Conservation (phyloP, 2,113 vertebrate species). For the Pollachius pollachius region DNA sequence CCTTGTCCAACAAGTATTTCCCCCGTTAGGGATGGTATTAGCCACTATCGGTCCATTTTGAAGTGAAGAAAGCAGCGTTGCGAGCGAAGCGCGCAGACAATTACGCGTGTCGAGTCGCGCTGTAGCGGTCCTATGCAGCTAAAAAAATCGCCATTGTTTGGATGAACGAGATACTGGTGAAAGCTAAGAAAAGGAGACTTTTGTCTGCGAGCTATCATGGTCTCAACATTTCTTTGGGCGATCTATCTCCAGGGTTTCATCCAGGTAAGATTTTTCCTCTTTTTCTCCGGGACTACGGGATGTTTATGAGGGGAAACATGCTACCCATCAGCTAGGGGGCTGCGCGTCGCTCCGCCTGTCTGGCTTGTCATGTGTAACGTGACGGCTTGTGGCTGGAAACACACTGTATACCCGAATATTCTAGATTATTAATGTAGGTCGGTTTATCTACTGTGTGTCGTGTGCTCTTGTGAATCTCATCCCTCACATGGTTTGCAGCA, state of each 20-base stretch:
- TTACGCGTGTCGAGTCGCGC: slow-evolving; percentile 22
- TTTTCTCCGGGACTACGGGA: neutral
- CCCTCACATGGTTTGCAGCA: too few species aligned
- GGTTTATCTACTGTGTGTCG: too few species aligned
- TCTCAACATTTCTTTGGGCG: slow-evolving; percentile 29
- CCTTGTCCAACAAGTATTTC: slow-evolving; percentile 12
- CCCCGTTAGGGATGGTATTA: slow-evolving; percentile 13
- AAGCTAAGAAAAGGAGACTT: slow-evolving; percentile 21
- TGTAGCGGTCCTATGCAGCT: slow-evolving; percentile 56
- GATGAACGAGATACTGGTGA: slow-evolving; percentile 57
- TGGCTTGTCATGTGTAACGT: slow-evolving; percentile 7
- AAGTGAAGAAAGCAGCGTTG: neutral
- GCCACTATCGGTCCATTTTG: neutral
- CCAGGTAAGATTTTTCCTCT: slow-evolving; percentile 53
- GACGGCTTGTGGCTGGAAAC: slow-evolving; percentile 12
- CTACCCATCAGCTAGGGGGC: neutral
- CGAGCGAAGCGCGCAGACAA: slow-evolving; percentile 11
- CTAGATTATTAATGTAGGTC: too few species aligned
- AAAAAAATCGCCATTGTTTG: slow-evolving; percentile 71
- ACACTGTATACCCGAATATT: neutral
- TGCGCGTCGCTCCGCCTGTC: slow-evolving; percentile 12
- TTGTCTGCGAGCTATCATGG: slow-evolving; percentile 36
- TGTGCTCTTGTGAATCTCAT: too few species aligned
- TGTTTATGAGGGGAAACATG: neutral
- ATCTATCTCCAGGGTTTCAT: slow-evolving; percentile 39